Evolutionary conservation across 2,113 vertebrate genomes (phyloP).

Genomic region (Prionailurus viverrinus): DNA sequence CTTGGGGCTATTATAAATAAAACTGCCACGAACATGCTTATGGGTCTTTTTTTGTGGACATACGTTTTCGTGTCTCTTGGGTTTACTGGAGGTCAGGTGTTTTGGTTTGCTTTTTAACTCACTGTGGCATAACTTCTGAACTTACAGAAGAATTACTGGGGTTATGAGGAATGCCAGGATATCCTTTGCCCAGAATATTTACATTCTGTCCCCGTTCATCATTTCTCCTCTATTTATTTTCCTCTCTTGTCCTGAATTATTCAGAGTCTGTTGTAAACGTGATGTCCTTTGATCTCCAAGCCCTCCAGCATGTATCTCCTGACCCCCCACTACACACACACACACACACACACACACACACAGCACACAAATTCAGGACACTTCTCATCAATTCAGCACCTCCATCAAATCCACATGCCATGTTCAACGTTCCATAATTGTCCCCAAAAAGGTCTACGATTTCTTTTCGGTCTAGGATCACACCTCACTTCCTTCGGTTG

Average conservation of each 20-base stretch:
- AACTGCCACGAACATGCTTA: not conserved
- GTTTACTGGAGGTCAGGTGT: not conserved
- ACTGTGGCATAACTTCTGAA: not conserved
- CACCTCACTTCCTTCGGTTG: not conserved
- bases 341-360: too few relatives aligned
- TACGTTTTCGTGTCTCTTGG: not conserved
- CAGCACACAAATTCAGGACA: not conserved
- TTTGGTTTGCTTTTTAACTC: not conserved
- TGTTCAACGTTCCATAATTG: not conserved
- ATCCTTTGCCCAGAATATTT: not conserved
- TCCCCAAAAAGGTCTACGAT: not conserved
- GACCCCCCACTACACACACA: too few relatives aligned
- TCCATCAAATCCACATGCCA: accelerated
- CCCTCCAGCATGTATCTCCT: not conserved
- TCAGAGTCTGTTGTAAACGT: not conserved
- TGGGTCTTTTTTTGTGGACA: not conserved
- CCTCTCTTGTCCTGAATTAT: not conserved
- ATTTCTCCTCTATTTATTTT: not conserved
- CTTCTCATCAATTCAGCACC: not conserved
- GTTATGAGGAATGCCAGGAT: not conserved
- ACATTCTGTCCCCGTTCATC: not conserved
- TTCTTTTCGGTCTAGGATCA: not conserved
- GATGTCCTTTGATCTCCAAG: not conserved
- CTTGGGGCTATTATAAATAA: not conserved
- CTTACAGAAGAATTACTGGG: not conserved